These are phyloP conservation scores for Oncorhynchus gorbuscha DNA, from an alignment of 2,113 vertebrate species.

Conservation along the genomic window DNA sequence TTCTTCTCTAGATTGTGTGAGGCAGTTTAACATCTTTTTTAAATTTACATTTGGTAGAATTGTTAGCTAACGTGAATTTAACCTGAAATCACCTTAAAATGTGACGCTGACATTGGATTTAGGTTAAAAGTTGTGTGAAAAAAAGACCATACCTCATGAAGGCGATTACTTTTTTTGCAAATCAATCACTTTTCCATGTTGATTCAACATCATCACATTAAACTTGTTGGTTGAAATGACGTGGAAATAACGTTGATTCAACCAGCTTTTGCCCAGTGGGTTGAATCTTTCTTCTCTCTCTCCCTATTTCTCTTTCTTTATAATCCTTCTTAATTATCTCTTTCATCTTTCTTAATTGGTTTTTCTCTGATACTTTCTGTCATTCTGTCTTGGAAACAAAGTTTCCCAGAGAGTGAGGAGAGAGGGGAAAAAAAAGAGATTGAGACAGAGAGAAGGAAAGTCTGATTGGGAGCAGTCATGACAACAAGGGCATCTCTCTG, in stretches of 20 bases:
- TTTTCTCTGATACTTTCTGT: not conserved
- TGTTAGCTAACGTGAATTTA: not conserved
- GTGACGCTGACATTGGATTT: no score
- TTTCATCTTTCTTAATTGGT: not conserved
- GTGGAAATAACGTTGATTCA: no score
- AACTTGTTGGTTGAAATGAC: no score
- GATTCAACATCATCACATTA: no score
- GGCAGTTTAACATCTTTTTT: no score
- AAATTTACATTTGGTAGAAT: not conserved
- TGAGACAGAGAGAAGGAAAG: conserved; percentile 38
- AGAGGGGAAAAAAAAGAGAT: conserved; percentile 12
- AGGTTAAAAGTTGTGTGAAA: no score
- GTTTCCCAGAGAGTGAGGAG: conserved; percentile 1
- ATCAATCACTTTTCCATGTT: no score
- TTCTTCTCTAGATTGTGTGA: not conserved
- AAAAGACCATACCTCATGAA: not conserved
- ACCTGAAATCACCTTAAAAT: not conserved
- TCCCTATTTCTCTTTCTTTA: not conserved
- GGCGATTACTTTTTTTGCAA: not conserved
- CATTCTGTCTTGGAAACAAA: not conserved
- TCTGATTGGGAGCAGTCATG: conserved; percentile 60
- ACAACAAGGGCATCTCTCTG: conserved; percentile 48
- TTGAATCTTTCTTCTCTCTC: not conserved
- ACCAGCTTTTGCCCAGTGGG: no score
- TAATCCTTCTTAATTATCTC: not conserved